phyloP scores from a whole-genome alignment of 2,113 vertebrate genomes.

The Limnothrissa miodon region DNA sequence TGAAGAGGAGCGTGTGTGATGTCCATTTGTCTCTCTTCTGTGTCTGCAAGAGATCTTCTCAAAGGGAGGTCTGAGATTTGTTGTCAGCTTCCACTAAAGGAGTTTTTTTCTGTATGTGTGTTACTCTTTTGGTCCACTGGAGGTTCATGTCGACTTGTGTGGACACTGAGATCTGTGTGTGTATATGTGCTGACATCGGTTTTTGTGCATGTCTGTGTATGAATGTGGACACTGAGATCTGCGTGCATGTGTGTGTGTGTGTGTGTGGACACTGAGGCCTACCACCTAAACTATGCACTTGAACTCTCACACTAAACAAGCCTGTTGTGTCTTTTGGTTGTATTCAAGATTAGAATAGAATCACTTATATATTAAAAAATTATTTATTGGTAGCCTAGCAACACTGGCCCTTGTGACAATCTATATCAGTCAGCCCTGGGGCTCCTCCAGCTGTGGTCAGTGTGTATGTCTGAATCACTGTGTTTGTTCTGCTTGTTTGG shows the following conservation, averaged over 20 bases:
- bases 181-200: not conserved
- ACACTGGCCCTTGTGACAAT: not conserved
- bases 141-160: too few relatives aligned
- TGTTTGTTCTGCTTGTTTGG: too few relatives aligned
- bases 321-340: not conserved
- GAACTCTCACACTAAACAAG: not conserved
- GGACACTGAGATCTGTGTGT: not conserved
- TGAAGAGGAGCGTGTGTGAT: not conserved
- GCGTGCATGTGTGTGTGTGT: not conserved
- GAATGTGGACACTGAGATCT: not conserved
- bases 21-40: not conserved
- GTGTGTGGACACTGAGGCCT: too few relatives aligned
- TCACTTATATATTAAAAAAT: not conserved
- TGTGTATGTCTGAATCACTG: slow-evolving; percentile 17
- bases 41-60: not conserved
- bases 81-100: not conserved
- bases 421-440: not conserved
- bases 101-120: not conserved
- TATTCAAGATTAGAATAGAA: not conserved
- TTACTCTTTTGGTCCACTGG: too few relatives aligned
- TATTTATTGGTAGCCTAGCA: not conserved
- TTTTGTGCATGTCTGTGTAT: too few relatives aligned
- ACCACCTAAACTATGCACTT: slow-evolving; percentile 2
- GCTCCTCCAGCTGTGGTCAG: not conserved
- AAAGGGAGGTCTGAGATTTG: too few relatives aligned